A percentile compares a stretch with the other conserved stretches of the same genome.
These are phyloP conservation scores for Stichodactyla mertensii DNA, from an alignment of 64 coral and sea anemone species.

Conservation along the genomic window DNA sequence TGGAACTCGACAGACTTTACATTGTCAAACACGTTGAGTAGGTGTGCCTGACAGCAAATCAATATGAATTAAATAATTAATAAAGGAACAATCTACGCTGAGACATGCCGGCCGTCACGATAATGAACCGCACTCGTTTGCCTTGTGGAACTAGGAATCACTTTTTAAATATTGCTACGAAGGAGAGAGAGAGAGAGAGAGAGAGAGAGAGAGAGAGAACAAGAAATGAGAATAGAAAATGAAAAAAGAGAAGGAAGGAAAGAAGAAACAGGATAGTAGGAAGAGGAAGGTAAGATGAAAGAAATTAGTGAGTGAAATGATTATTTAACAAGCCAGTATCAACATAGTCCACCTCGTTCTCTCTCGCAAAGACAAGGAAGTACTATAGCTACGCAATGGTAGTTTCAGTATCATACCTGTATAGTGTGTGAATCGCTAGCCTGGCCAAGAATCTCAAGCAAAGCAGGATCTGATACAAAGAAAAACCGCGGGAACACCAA, in stretches of 20 bases:
- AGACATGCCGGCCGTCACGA: too few species aligned
- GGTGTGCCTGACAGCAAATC: conserved; percentile 47
- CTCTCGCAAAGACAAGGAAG: too few species aligned
- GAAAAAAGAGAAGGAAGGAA: background rate
- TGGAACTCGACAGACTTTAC: conserved; percentile 83
- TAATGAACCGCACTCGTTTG: too few species aligned
- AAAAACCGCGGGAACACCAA: conserved; percentile 90
- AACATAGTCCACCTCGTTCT: too few species aligned
- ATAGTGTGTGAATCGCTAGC: conserved; percentile 92
- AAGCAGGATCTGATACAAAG: conserved; percentile 86
- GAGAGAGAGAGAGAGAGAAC: too few species aligned
- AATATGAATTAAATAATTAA: too few species aligned
- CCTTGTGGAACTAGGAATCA: too few species aligned
- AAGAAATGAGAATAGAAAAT: background rate
- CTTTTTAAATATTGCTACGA: too few species aligned
- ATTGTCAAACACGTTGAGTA: conserved; percentile 89
- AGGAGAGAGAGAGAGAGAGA: background rate
- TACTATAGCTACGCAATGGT: too few species aligned
- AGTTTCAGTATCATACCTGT: conserved; percentile 26
- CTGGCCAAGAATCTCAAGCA: conserved; percentile 88
- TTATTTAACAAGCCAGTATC: too few species aligned
- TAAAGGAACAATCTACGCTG: too few species aligned
- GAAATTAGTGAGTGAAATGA: too few species aligned
- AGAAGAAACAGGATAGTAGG: background rate
- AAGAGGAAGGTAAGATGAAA: background rate